Evolutionary conservation across 2,113 vertebrate genomes (phyloP).

Genomic region (Dasyprocta punctata): DNA sequence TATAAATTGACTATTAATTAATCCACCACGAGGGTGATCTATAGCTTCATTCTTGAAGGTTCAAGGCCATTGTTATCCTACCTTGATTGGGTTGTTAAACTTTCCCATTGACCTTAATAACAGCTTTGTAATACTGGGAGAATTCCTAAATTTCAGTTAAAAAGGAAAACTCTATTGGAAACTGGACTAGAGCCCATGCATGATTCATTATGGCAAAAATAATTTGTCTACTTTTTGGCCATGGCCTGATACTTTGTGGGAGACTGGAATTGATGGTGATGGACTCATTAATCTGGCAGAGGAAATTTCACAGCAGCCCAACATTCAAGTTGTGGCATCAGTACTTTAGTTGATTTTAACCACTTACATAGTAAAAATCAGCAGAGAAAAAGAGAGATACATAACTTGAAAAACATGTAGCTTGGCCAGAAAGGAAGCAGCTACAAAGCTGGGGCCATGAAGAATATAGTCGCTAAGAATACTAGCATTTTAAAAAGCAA

Average conservation of each 20-base stretch:
- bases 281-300: neutral
- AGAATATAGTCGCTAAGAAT: neutral
- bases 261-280: neutral
- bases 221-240: neutral
- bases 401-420: neutral
- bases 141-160: neutral
- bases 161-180: neutral
- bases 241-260: neutral
- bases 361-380: neutral
- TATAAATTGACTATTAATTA: neutral
- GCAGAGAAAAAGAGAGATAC: neutral
- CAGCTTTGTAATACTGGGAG: neutral
- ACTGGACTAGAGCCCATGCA: neutral
- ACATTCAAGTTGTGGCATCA: neutral
- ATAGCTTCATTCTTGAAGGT: neutral
- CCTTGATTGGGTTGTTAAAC: neutral
- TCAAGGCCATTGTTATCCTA: neutral
- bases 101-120: neutral
- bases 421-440: neutral
- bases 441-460: neutral
- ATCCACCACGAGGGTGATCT: neutral
- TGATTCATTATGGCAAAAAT: neutral
- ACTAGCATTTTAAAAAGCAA: neutral
- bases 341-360: neutral
- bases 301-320: neutral